Conservation (phyloP, 2,113 vertebrate genomes). For the Marmota flaviventris region DNA sequence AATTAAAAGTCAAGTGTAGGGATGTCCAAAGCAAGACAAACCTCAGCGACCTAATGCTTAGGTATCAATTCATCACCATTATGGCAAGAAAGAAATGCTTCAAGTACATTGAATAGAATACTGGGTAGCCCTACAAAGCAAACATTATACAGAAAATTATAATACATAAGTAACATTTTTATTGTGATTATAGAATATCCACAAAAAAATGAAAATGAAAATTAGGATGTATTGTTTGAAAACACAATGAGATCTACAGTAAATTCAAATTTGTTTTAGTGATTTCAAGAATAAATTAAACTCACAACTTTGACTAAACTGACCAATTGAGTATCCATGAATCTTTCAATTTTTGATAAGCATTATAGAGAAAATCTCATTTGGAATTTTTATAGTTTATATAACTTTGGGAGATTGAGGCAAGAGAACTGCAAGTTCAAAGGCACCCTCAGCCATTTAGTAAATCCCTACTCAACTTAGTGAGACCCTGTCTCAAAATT, state of each 20-base stretch:
- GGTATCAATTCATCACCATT: conserved; percentile 43
- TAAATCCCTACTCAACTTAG: no score
- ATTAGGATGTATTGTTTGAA: background rate
- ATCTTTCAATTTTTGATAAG: background rate
- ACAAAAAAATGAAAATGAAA: background rate
- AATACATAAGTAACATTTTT: background rate
- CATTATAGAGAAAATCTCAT: background rate
- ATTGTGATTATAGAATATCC: background rate
- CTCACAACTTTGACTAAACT: background rate
- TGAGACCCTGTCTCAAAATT: no score
- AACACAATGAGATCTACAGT: background rate
- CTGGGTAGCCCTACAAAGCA: background rate
- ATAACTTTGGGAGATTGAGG: no score
- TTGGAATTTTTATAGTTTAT: background rate
- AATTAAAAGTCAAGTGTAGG: conserved; percentile 72
- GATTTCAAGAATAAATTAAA: background rate
- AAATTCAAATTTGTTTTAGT: background rate
- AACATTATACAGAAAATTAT: background rate
- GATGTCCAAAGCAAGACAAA: conserved; percentile 51
- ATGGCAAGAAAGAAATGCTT: conserved; percentile 20
- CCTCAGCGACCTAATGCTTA: conserved; percentile 39
- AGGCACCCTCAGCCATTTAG: no score
- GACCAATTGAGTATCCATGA: background rate
- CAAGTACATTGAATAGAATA: conserved; percentile 37
- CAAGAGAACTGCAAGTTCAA: no score